Percentiles rank a stretch among this genome's conserved stretches.
Evolutionary conservation across 2,113 vertebrate species (phyloP).

Genomic region (Microcebus ravelobensis): DNA sequence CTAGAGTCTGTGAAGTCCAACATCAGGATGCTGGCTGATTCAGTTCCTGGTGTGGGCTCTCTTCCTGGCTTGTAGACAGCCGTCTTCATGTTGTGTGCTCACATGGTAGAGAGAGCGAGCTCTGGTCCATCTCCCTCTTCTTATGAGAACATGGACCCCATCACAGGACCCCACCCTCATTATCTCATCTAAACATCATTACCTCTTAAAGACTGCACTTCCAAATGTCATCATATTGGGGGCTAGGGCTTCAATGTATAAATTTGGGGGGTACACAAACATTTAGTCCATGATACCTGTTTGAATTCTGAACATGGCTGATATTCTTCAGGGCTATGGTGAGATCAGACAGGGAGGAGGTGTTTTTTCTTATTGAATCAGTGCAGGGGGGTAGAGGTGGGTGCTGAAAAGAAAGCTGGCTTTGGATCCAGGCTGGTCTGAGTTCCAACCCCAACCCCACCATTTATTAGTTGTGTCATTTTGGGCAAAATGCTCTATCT

Average conservation of each 20-base stretch:
- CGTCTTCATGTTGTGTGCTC: background rate
- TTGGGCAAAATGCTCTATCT: background rate
- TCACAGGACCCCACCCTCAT: background rate
- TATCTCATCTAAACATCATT: background rate
- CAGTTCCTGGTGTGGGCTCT: background rate
- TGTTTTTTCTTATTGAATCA: background rate
- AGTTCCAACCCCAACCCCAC: background rate
- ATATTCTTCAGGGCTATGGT: background rate
- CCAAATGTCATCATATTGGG: background rate
- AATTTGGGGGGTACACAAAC: background rate
- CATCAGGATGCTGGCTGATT: background rate
- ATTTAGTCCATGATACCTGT: background rate
- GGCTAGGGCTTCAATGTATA: background rate
- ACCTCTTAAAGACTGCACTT: background rate
- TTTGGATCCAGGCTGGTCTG: background rate
- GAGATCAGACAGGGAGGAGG: fast-evolving
- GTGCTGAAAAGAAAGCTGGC: background rate
- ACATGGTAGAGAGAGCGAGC: background rate
- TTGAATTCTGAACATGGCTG: background rate
- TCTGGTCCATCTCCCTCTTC: background rate
- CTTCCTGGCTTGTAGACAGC: background rate
- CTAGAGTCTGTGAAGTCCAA: background rate
- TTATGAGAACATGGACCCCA: background rate
- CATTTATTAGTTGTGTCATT: background rate
- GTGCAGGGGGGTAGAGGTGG: fast-evolving